phyloP scores from a whole-genome alignment of 2,888 invertebrate species.

The Omphaloscelis lunosa region DNA sequence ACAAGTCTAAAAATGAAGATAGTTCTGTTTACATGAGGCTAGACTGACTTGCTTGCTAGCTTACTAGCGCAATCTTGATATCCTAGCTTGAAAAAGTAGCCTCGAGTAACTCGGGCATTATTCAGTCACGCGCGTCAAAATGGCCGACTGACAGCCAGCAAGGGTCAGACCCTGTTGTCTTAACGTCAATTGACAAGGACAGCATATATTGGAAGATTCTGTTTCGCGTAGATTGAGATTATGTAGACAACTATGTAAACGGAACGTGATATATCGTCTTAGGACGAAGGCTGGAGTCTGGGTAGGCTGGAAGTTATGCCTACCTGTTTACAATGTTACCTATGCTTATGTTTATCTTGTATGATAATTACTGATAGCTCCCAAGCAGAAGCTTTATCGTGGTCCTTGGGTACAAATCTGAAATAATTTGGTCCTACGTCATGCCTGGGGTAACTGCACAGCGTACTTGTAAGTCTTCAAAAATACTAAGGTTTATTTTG shows the following conservation, averaged over 20 bases:
- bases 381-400: background rate
- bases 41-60: no score
- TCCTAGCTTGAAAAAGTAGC: no score
- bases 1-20: no score
- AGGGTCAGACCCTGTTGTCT: slow-evolving; percentile 27
- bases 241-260: slow-evolving; percentile 30
- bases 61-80: no score
- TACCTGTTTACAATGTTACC: slow-evolving; percentile 20
- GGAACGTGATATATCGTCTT: slow-evolving; percentile 38
- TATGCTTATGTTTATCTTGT: background rate
- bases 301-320: background rate
- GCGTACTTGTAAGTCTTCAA: no score
- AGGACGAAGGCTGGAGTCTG: background rate
- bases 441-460: background rate
- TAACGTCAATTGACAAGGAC: slow-evolving; percentile 52
- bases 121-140: slow-evolving; percentile 17
- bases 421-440: background rate
- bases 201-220: slow-evolving; percentile 49
- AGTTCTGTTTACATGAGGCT: no score
- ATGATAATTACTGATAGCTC: slow-evolving; percentile 3
- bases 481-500: no score
- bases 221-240: slow-evolving; percentile 37
- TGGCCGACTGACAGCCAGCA: slow-evolving; percentile 24
- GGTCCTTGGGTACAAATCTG: background rate
- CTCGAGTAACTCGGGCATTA: no score